Evolutionary conservation across 2,888 invertebrate species (phyloP), one percentile per base, ranked within the genome.

Genomic region (Siphlonurus alternatus): DNA sequence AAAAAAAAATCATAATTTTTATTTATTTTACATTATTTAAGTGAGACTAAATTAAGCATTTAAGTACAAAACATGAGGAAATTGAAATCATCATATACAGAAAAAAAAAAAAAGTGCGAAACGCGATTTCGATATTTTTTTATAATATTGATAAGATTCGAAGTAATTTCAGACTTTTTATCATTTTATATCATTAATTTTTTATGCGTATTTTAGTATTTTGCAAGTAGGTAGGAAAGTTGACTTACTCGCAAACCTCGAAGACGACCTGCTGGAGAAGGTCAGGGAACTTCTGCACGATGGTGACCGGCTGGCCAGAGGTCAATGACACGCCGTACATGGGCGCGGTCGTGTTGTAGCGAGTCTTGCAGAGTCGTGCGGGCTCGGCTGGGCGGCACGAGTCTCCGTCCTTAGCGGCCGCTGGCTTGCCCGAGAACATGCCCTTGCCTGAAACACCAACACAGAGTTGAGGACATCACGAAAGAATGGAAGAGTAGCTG

Each of bases 261-360:
- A 92, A 93, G 63, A 93, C 91, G 65, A 93, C 93, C 77, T 93
- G 93, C 74, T 93, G 93, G 67, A 93, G 76, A 54, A 93, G 80
- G 77, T 93, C 93, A 0, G 93, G 93, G 73, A 94, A 94, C 77
- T 93, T 93, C 77, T 93, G 93, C 53, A 93, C 93, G 71, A 93
- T 93, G 63, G 93, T 93, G 69, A 93, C 93, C 0, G 93, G 92
- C 72, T 93, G 91, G 1, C 93, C 93, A 18, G 92, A 93, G 19
- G 93, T 93, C 53, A 93, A 78, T 20, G 92, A 93, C 59, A 93
- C 92, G n/a, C 93, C 93, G 73, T 92, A 93, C 89, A 93, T 89
- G 0, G 93, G 93, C 20, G 93, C 93, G 59, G 93, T 93, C 23
- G 93, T 93, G 76, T 93, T 93, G 77, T 92, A 93, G 65, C 92